These are phyloP conservation scores for Machimus rusticus DNA, from an alignment of 2,888 invertebrate genomes.

Conservation along the genomic window DNA sequence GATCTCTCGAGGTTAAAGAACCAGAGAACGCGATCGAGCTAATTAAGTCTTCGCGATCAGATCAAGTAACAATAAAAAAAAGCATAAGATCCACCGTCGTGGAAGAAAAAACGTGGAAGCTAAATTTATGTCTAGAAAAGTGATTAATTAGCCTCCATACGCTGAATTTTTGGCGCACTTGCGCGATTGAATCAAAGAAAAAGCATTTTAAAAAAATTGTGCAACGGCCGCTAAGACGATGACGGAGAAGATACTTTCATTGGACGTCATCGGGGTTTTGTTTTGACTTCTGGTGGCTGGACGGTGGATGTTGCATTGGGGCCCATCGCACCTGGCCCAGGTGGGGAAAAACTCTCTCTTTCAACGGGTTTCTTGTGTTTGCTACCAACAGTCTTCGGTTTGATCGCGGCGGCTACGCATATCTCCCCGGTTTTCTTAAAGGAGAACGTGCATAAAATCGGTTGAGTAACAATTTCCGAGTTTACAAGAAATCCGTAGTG, in stretches of 20 bases:
- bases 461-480: neutral
- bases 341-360: slow-evolving; percentile 33
- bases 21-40: neutral
- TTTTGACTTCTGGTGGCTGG: neutral
- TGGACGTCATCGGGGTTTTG: neutral
- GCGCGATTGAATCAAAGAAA: neutral
- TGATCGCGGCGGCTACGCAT: slow-evolving; percentile 27
- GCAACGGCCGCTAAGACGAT: neutral
- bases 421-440: neutral
- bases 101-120: neutral
- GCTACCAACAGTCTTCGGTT: slow-evolving; percentile 10
- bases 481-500: neutral
- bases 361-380: slow-evolving; percentile 6
- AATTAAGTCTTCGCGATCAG: neutral
- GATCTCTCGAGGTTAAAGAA: slow-evolving; percentile 1
- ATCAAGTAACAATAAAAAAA: neutral
- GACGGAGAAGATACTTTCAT: slow-evolving; percentile 30
- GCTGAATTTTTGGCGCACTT: neutral
- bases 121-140: neutral
- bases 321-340: neutral
- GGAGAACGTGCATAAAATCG: neutral
- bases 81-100: neutral
- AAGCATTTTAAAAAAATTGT: neutral
- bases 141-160: neutral
- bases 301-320: neutral